phyloP scores from a whole-genome alignment of 2,113 vertebrate species.

The Sisor rabdophorus region DNA sequence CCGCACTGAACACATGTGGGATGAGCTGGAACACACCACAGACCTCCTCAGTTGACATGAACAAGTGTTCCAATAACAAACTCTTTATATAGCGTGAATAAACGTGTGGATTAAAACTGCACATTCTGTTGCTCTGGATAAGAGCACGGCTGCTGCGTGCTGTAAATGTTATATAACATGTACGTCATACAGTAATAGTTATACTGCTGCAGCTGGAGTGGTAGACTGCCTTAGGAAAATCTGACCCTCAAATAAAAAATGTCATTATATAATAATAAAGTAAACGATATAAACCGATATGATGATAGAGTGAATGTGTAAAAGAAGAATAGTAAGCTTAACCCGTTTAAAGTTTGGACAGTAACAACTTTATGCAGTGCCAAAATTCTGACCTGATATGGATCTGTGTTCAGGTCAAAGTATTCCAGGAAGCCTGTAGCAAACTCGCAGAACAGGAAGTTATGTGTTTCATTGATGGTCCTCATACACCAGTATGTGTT shows the following conservation, averaged over 20 bases:
- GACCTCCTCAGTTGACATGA: too few species aligned
- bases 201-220: too few species aligned
- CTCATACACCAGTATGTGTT: constrained; percentile 97
- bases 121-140: too few species aligned
- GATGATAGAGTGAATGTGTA: neutral
- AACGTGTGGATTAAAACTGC: too few species aligned
- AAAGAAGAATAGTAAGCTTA: neutral
- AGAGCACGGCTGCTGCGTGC: too few species aligned
- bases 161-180: too few species aligned
- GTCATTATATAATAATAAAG: neutral
- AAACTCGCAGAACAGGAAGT: constrained; percentile 96
- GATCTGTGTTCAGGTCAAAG: constrained; percentile 91
- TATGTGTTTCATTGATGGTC: constrained; percentile 94
- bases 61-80: too few species aligned
- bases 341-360: neutral
- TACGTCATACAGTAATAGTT: too few species aligned
- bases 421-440: constrained; percentile 94
- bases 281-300: neutral
- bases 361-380: neutral
- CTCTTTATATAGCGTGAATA: too few species aligned
- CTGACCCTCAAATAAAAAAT: neutral
- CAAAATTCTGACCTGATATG: constrained; percentile 81
- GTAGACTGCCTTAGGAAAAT: neutral
- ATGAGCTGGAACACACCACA: too few species aligned
- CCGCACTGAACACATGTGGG: too few species aligned